Conservation (phyloP, 1,140 invertebrate species). For the Meloidogyne exigua region DNA sequence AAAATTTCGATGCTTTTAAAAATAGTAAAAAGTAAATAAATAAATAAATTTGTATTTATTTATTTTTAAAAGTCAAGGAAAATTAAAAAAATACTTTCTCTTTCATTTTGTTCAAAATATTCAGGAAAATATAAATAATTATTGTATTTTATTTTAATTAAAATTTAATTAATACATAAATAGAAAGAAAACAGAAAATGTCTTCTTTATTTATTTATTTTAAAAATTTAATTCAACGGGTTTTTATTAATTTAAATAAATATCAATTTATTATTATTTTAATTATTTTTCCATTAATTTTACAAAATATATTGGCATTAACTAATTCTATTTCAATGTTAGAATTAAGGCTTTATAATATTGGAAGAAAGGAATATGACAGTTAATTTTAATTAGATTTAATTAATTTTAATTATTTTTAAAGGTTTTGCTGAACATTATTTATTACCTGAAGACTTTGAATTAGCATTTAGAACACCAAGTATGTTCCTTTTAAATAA, state of each 20-base stretch:
- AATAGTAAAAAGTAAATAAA: too few relatives aligned
- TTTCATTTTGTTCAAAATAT: too few relatives aligned
- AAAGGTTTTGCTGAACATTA: conserved; percentile 44
- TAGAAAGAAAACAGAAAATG: too few relatives aligned
- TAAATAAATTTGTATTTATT: too few relatives aligned
- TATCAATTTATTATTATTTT: conserved; percentile 2
- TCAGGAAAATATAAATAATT: too few relatives aligned
- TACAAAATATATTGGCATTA: not conserved
- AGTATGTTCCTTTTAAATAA: conserved; percentile 29
- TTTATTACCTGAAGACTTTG: conserved; percentile 60
- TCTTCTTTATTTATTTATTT: not conserved
- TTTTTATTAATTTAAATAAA: conserved; percentile 1
- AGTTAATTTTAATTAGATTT: conserved; percentile 10
- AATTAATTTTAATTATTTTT: not conserved
- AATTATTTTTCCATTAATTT: not conserved
- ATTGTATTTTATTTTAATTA: too few relatives aligned
- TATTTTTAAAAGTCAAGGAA: too few relatives aligned
- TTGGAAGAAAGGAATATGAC: conserved; percentile 27
- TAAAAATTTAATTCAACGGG: not conserved
- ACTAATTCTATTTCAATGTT: not conserved
- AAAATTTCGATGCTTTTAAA: too few relatives aligned
- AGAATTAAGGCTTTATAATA: conserved; percentile 19
- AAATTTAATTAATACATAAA: too few relatives aligned
- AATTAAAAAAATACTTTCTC: too few relatives aligned
- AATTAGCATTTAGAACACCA: conserved; percentile 53